Base-by-base conservation (phyloP, 2,113 vertebrate genomes). In the Epinephelus lanceolatus region DNA sequence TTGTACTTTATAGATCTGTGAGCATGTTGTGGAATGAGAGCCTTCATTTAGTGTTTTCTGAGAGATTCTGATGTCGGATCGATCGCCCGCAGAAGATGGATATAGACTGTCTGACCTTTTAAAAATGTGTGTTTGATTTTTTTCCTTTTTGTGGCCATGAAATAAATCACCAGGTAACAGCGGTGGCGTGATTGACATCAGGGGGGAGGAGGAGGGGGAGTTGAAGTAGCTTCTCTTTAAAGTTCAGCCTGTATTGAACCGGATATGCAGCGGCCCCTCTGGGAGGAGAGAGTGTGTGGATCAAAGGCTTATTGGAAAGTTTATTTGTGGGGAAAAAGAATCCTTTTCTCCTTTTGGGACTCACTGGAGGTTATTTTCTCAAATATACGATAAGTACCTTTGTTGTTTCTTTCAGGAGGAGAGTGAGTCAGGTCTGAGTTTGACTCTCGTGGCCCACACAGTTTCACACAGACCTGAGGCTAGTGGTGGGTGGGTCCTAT, bases 71-170 rank as follows among this genome's bases (percentile, higher is more conserved):
- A 76, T 51, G 83, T 66, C 59, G 6, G 0, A 91, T 93, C 86
- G 85, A 92, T 93, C 74, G 33, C 68, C 14, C 3, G 45, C 60
- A 11, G 78, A 76, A 86, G 90, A 90, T 67, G 78, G 88, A 91
- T 86, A 73, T 27, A 19, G 71, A 82, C 67, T 49, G 83, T 86
- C 81, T 84, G 90, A 91, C 91, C 90, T 93, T 93, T 91, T 68
- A 73, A 71, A 90, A 87, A 89, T 71, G 68, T 83, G 80, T 18
- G 30, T 87, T 89, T 88, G 84, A 71, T 87, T 86, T 86, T 30
- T 69, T 57, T 59, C 6, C 18, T 18, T 79, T 68, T 80, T 76
- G 65, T 76, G n/a, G 76, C 57, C 21, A 2, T 69, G 68, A 80
- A 79, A 91, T 85, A 90, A 92, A 92, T 92, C 87, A 88, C 23